A percentile compares a stretch with the other conserved stretches of the same genome.
Evolutionary conservation across 2,113 vertebrate genomes (phyloP).

Genomic region (Meles meles): DNA sequence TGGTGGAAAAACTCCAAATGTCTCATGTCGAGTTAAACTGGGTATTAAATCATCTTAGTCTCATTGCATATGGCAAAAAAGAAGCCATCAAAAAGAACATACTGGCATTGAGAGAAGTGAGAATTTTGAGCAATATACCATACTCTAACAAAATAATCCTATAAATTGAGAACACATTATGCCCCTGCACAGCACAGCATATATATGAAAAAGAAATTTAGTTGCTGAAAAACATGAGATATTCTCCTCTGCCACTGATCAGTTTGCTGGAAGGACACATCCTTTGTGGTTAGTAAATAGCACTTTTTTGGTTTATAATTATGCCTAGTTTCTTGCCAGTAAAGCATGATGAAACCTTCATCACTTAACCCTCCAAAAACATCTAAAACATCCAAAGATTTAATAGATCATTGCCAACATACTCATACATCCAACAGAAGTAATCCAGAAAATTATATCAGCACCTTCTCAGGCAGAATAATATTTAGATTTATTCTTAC

Average conservation of each 20-base stretch:
- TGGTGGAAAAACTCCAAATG: constrained; percentile 52
- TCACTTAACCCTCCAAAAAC: background rate
- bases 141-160: constrained; percentile 30
- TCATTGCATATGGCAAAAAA: background rate
- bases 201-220: constrained; percentile 50
- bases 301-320: background rate
- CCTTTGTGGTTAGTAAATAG: background rate
- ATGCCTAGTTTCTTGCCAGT: background rate
- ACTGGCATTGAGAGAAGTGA: background rate
- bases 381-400: constrained; percentile 19
- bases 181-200: background rate
- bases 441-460: background rate
- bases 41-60: background rate
- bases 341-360: background rate
- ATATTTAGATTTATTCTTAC: constrained; percentile 9
- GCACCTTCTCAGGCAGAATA: background rate
- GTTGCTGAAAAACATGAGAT: constrained; percentile 59
- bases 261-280: background rate
- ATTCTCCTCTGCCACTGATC: background rate
- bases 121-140: background rate
- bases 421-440: background rate
- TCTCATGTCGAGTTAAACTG: background rate
- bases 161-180: constrained; percentile 6
- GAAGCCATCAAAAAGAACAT: background rate
- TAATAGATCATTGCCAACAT: constrained; percentile 17